These are phyloP conservation scores for Riptortus pedestris DNA, from an alignment of 1,140 invertebrate genomes.

Conservation along the genomic window DNA sequence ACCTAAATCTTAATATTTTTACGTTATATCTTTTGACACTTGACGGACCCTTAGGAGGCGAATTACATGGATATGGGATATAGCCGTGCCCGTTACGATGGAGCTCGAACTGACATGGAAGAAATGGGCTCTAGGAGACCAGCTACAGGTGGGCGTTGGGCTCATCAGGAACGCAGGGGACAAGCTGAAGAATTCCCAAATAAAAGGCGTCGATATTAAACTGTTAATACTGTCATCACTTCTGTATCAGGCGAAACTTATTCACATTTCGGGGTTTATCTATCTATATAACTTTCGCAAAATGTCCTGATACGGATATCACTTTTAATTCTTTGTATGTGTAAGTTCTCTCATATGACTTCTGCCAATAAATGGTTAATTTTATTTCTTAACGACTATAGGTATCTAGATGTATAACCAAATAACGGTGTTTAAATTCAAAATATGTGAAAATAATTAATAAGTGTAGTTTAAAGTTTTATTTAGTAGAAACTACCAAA, in stretches of 20 bases:
- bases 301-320: not conserved
- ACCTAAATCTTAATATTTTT: not conserved
- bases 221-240: not conserved
- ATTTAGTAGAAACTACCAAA: too few relatives aligned
- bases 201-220: conserved; percentile 29
- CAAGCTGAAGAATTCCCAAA: conserved; percentile 26
- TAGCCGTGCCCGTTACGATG: conserved; percentile 23
- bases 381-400: not conserved
- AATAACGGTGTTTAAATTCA: not conserved
- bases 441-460: too few relatives aligned
- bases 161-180: conserved; percentile 21
- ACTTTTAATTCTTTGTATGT: not conserved
- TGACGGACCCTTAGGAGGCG: conserved; percentile 25
- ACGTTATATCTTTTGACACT: not conserved
- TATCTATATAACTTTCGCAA: not conserved
- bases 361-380: not conserved
- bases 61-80: conserved; percentile 29
- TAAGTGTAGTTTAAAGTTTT: too few relatives aligned
- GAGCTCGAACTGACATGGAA: conserved; percentile 12
- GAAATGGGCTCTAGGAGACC: conserved; percentile 24
- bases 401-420: not conserved
- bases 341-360: not conserved
- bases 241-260: not conserved
- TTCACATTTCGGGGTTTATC: not conserved
- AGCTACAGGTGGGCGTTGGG: conserved; percentile 20